Conservation (phyloP, 2,888 invertebrate species). For the Orthonychiurus folsomi region DNA sequence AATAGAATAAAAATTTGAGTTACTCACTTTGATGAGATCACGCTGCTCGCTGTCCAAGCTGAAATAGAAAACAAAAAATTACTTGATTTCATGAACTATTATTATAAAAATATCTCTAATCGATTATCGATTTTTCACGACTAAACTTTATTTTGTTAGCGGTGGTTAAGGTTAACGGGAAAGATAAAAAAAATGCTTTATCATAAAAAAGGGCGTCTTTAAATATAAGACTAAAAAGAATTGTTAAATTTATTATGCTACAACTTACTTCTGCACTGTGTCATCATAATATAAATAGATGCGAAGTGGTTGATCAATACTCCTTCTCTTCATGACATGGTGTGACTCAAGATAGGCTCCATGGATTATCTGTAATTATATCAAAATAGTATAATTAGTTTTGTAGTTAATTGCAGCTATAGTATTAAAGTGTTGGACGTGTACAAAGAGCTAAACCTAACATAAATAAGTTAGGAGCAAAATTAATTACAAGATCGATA, state of each 20-base stretch:
- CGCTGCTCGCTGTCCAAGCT: constrained; percentile 76
- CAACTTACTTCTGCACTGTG: constrained; percentile 76
- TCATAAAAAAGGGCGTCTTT: neutral
- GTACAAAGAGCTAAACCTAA: too few relatives aligned
- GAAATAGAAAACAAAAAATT: constrained; percentile 43
- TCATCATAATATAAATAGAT: constrained; percentile 78
- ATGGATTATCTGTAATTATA: constrained; percentile 61
- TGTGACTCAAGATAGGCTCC: constrained; percentile 71
- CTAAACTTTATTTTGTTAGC: too few relatives aligned
- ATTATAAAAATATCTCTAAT: too few relatives aligned
- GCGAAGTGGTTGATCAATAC: constrained; percentile 69
- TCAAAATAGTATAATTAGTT: constrained; percentile 23
- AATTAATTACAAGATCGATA: neutral
- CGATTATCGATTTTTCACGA: too few relatives aligned
- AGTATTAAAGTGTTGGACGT: too few relatives aligned
- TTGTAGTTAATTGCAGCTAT: too few relatives aligned
- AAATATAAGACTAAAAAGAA: constrained; percentile 2
- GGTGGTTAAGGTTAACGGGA: too few relatives aligned
- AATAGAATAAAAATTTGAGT: neutral
- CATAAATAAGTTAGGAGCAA: too few relatives aligned
- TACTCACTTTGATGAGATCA: constrained; percentile 77
- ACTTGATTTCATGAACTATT: too few relatives aligned
- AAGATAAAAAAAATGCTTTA: constrained; percentile 3
- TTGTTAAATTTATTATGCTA: neutral
- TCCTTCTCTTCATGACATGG: constrained; percentile 67